Conservation (phyloP, 2,797 vertebrate genomes). For the Xenopus petersii region DNA sequence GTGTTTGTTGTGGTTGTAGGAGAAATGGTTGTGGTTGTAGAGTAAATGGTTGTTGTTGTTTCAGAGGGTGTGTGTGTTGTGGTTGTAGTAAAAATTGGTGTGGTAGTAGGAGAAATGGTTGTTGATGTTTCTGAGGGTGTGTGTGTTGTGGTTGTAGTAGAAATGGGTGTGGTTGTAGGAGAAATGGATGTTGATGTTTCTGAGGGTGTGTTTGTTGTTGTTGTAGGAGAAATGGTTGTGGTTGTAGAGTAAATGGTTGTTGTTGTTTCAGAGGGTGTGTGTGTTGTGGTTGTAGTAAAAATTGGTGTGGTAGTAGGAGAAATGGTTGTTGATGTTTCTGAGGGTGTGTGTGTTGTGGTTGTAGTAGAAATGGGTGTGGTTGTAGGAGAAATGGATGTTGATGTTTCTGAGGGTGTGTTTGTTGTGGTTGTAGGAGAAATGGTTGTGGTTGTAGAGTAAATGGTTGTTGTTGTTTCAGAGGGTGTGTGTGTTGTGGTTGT, state of each 20-base stretch:
- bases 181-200: not conserved
- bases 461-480: no score
- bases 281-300: no score
- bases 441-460: no score
- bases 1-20: not conserved
- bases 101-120: not conserved
- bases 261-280: no score
- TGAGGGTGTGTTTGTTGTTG: not conserved
- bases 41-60: constrained; percentile 28
- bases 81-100: not conserved
- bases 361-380: not conserved
- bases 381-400: not conserved
- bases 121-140: not conserved
- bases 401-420: not conserved
- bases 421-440: not conserved
- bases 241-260: not conserved
- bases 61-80: not conserved
- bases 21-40: not conserved
- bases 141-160: not conserved
- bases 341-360: not conserved
- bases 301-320: no score
- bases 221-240: not conserved
- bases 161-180: not conserved
- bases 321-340: no score
- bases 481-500: no score